Conservation (phyloP, 2,888 invertebrate genomes). For the Tridacna crocea region DNA sequence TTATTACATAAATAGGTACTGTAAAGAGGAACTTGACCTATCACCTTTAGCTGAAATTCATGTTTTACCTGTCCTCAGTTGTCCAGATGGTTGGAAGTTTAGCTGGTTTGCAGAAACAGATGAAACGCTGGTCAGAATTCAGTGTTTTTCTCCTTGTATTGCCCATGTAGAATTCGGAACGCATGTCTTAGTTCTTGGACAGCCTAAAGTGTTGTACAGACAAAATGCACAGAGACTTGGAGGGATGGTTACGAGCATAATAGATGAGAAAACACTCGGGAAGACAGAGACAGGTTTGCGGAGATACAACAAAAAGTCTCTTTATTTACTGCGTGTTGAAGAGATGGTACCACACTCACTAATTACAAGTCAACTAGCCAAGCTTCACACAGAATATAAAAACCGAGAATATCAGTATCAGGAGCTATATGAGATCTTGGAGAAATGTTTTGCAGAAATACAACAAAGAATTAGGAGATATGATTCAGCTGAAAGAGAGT, state of each 20-base stretch:
- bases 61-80: conserved; percentile 63
- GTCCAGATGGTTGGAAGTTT: conserved; percentile 64
- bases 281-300: too few relatives aligned
- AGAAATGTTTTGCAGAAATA: background rate
- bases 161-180: conserved; percentile 10
- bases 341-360: too few relatives aligned
- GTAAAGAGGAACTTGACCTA: too few relatives aligned
- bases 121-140: background rate
- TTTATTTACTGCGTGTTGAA: background rate
- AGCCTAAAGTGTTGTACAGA: conserved; percentile 3
- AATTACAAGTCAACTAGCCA: background rate
- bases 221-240: background rate
- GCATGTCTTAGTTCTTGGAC: background rate
- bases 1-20: conserved; percentile 8
- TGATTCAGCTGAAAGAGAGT: background rate
- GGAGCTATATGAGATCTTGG: background rate
- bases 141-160: background rate
- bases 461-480: background rate
- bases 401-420: conserved; percentile 33
- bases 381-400: conserved; percentile 1
- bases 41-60: background rate
- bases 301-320: too few relatives aligned
- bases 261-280: background rate
- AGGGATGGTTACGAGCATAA: background rate
- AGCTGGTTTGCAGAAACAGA: conserved; percentile 62